Conservation (phyloP, 1,140 invertebrate genomes). For the Samia ricini region DNA sequence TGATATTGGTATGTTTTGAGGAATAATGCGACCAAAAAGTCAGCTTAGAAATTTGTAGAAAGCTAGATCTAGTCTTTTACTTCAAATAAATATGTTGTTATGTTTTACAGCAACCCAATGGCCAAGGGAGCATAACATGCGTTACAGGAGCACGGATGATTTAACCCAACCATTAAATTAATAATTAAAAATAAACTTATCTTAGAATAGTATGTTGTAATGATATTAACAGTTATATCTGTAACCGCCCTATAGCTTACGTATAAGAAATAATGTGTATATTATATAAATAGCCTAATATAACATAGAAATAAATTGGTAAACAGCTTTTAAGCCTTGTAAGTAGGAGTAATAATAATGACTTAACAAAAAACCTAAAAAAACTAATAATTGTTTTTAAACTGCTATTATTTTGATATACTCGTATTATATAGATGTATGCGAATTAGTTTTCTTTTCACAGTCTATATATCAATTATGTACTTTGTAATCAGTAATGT, state of each 20-base stretch:
- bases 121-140: constrained; percentile 64
- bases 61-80: not conserved
- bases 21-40: too few species aligned
- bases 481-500: too few species aligned
- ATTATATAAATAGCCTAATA: not conserved
- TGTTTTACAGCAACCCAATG: constrained; percentile 61
- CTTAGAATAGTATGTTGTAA: not conserved
- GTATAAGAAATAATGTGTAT: not conserved
- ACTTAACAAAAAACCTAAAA: not conserved
- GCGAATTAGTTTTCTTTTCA: too few species aligned
- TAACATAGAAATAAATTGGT: not conserved
- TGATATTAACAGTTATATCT: not conserved
- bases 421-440: too few species aligned
- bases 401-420: too few species aligned
- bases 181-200: constrained; percentile 14
- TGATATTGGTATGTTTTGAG: too few species aligned
- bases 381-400: too few species aligned
- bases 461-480: too few species aligned
- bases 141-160: constrained; percentile 65
- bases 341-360: not conserved
- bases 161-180: constrained; percentile 56
- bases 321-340: not conserved
- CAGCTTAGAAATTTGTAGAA: not conserved
- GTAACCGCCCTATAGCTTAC: constrained; percentile 6
- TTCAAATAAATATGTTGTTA: too few species aligned